These are phyloP conservation scores for Nasonia longicornis DNA, from an alignment of 1,140 invertebrate genomes.

Conservation along the genomic window DNA sequence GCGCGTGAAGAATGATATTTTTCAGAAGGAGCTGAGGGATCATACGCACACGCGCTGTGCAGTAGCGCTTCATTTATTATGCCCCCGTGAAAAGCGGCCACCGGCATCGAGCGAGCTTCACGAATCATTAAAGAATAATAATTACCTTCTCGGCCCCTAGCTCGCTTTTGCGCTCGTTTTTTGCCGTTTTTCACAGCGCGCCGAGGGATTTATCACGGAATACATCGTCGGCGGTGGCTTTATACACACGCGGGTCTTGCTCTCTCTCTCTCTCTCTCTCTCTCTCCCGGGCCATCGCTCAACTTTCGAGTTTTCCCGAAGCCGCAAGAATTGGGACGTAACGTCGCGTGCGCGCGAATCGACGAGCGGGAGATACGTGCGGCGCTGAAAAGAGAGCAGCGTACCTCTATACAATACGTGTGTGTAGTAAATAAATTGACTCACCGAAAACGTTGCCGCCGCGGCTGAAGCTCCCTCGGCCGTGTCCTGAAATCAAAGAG, in stretches of 20 bases:
- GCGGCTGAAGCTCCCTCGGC: background rate
- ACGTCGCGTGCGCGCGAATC: background rate
- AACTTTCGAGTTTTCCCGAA: slow-evolving; percentile 27
- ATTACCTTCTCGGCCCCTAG: slow-evolving; percentile 15
- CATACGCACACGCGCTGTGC: slow-evolving; percentile 28
- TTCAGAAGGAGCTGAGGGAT: slow-evolving; percentile 45
- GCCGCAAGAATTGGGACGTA: background rate
- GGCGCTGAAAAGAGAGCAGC: background rate
- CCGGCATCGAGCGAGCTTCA: slow-evolving; percentile 52
- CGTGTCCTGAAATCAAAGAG: slow-evolving; percentile 6
- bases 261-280: no score
- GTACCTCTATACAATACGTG: background rate
- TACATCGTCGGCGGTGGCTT: background rate
- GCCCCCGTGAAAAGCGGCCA: slow-evolving; percentile 48
- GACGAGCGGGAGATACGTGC: background rate
- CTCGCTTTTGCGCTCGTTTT: background rate
- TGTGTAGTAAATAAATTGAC: slow-evolving; percentile 26
- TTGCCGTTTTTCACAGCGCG: background rate
- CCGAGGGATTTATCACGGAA: slow-evolving; percentile 30
- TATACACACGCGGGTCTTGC: background rate
- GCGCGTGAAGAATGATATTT: slow-evolving; percentile 53
- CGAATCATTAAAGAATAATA: slow-evolving; percentile 59
- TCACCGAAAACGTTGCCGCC: background rate
- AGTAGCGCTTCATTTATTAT: slow-evolving; percentile 58
- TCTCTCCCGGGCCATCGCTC: slow-evolving; percentile 5